Evolutionary conservation across 2,888 invertebrate genomes (phyloP).

Genomic region (Plutella xylostella): DNA sequence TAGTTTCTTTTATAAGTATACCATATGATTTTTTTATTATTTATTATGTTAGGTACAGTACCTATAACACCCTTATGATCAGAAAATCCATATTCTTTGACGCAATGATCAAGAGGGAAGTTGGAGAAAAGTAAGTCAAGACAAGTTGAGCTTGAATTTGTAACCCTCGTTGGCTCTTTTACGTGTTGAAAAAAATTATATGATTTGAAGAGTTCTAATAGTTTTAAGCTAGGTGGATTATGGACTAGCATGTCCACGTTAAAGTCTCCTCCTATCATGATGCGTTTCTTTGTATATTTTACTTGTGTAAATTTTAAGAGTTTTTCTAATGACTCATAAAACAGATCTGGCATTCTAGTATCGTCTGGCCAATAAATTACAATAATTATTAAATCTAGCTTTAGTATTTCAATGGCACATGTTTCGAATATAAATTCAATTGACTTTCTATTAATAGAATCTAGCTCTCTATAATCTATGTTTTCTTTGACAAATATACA

Average conservation of each 20-base stretch:
- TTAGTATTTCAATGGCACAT: slow-evolving; percentile 14
- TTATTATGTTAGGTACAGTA: neutral
- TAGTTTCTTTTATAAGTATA: slow-evolving; percentile 29
- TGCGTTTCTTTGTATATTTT: slow-evolving; percentile 13
- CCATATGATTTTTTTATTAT: slow-evolving; percentile 16
- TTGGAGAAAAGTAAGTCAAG: neutral
- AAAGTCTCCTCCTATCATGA: slow-evolving; percentile 16
- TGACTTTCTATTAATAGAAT: slow-evolving; percentile 13
- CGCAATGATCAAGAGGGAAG: neutral
- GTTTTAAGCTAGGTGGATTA: slow-evolving; percentile 13
- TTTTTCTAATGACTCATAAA: slow-evolving; percentile 11
- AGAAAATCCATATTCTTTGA: slow-evolving; percentile 13
- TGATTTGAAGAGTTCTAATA: neutral
- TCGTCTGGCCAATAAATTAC: slow-evolving; percentile 17
- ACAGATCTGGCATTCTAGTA: slow-evolving; percentile 13
- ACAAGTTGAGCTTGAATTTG: neutral
- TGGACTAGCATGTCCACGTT: slow-evolving; percentile 14
- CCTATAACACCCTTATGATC: slow-evolving; percentile 13
- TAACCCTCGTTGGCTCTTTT: neutral
- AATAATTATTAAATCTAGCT: slow-evolving; percentile 13
- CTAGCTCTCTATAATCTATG: slow-evolving; percentile 11
- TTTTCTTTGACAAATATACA: slow-evolving; percentile 12
- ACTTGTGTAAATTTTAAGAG: slow-evolving; percentile 8
- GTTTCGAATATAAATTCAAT: slow-evolving; percentile 18
- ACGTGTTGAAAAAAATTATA: neutral